Evolutionary conservation across 2,797 vertebrate species (phyloP), one percentile per base, ranked within the genome.

Genomic region (Chelmon rostratus): DNA sequence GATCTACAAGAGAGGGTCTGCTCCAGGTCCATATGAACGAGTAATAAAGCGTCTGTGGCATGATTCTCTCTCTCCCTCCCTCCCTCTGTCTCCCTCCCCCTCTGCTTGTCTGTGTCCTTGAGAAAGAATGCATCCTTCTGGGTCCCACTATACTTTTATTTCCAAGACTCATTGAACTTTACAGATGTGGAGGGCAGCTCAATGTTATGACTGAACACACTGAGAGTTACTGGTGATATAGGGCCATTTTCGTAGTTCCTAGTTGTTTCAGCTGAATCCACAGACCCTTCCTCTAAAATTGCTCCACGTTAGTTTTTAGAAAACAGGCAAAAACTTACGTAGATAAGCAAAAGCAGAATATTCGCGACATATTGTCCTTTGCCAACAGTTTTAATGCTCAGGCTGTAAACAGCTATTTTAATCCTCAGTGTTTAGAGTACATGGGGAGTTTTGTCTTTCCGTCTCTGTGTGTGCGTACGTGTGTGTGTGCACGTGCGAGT

Each of bases 51-150:
- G 80, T 47, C 71, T 81, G 71, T 58, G 67, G 73, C 73, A 83
- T 35, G 69, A 58, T 81, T 78, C 59, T 77, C 68, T 67, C 64
- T 56, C 61, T 56, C 56, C 74, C 68, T 73, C 57, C 35, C 61
- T 69, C 68, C 69, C 62, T 73, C 40, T 38, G 18, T 63, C 58
- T 42, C 84, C 76, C 79, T 79, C 81, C 86, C 64, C 68, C 78
- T 82, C 66, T 73, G 47, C 46, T 69, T 85, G 67, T 73, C 56
- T 62, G 37, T 77, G 69, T 89, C 65, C 89, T 91, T 92, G 89
- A 92, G 91, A 94, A 93, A 92, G 89, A 93, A 92, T 93, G 90
- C 68, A 75, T 86, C 86, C 82, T 91, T 91, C 89, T 89, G 79
- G 84, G 52, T 88, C 90, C 79, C 84, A 84, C 86, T 83, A 79